phyloP scores from a whole-genome alignment of 2,797 vertebrate genomes.

The Peromyscus nudipes region DNA sequence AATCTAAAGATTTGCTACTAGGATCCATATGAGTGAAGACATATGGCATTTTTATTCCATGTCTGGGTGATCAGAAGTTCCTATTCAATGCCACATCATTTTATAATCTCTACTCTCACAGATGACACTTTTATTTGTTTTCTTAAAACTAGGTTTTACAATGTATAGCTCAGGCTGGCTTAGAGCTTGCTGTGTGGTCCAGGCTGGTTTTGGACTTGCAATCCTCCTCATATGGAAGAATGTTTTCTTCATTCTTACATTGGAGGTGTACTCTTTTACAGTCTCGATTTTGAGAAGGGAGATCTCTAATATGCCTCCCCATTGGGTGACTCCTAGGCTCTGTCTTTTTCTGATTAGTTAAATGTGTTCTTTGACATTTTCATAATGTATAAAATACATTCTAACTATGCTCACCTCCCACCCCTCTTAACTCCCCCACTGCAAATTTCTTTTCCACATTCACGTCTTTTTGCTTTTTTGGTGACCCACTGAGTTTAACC shows the following conservation, averaged over 20 bases:
- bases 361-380: neutral
- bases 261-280: neutral
- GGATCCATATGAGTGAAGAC: neutral
- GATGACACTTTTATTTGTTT: neutral
- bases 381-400: neutral
- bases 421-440: neutral
- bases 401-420: neutral
- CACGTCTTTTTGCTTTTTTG: neutral
- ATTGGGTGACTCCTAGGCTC: neutral
- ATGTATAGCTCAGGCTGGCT: neutral
- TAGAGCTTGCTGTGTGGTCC: neutral
- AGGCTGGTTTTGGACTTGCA: neutral
- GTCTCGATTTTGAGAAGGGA: neutral
- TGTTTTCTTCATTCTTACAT: neutral
- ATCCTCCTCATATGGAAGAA: neutral
- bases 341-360: neutral
- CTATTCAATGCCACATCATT: neutral
- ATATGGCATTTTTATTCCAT: neutral
- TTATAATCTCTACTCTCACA: neutral
- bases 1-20: neutral
- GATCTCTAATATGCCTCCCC: neutral
- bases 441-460: neutral
- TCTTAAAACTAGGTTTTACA: neutral
- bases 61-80: neutral
- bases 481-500: neutral